Percentiles rank a stretch among this genome's conserved stretches.
These are phyloP conservation scores for Zaprionus bogoriensis DNA, from an alignment of 2,888 invertebrate species.

Conservation along the genomic window DNA sequence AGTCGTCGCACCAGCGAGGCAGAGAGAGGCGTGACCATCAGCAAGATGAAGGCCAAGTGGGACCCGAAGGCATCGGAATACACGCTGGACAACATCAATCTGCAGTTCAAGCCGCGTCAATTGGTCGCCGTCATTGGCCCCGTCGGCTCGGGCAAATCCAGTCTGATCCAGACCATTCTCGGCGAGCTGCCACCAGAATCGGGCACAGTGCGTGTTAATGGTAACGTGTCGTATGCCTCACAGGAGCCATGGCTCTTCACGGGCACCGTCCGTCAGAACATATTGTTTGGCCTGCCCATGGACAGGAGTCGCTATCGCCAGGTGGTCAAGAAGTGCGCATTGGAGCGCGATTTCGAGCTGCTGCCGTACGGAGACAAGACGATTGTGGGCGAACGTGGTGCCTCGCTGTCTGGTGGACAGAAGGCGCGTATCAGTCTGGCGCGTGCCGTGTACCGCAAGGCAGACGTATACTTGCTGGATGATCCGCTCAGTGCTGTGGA, in stretches of 20 bases:
- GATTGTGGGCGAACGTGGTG: conserved; percentile 91
- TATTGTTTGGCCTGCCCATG: conserved; percentile 86
- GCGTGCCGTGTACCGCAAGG: conserved; percentile 92
- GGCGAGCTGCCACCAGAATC: conserved; percentile 84
- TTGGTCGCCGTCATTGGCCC: conserved; percentile 88
- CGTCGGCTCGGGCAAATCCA: conserved; percentile 87
- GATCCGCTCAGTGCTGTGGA: conserved; percentile 97
- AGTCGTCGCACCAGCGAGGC: conserved; percentile 61
- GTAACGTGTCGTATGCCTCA: conserved; percentile 88
- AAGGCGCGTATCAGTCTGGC: conserved; percentile 94
- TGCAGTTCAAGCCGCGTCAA: conserved; percentile 86
- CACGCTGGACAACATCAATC: conserved; percentile 87
- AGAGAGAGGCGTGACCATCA: conserved; percentile 84
- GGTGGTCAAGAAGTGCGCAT: conserved; percentile 83
- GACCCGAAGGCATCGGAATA: conserved; percentile 85
- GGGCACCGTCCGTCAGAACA: conserved; percentile 86
- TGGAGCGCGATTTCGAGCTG: conserved; percentile 85
- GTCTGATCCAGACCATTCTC: conserved; percentile 84
- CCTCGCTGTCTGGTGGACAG: conserved; percentile 93
- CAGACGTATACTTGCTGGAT: conserved; percentile 94
- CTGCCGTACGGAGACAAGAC: conserved; percentile 86
- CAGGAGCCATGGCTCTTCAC: conserved; percentile 95
- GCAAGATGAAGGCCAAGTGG: conserved; percentile 89
- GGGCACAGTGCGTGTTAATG: conserved; percentile 85
- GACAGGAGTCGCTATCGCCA: conserved; percentile 85